These are phyloP conservation scores for Drosophila mulleri DNA, from an alignment of 2,888 invertebrate genomes.

Conservation along the genomic window DNA sequence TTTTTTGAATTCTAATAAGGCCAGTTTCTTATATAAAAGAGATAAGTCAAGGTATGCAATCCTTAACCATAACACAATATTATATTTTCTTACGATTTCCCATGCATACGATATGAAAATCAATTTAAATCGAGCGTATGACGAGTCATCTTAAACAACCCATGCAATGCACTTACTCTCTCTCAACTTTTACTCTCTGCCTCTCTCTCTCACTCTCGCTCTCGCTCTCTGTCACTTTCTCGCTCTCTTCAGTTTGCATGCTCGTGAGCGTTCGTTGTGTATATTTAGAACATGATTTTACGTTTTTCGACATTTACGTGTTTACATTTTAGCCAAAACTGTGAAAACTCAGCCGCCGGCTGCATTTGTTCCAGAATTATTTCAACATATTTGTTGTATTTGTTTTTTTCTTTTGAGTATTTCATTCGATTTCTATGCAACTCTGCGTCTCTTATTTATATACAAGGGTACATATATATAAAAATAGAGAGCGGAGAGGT, in stretches of 20 bases:
- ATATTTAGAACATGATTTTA: constrained; percentile 80
- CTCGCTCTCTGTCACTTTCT: background rate
- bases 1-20: background rate
- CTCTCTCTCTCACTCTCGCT: constrained; percentile 21
- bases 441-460: constrained; percentile 14
- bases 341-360: constrained; percentile 66
- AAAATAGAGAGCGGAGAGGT: background rate
- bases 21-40: background rate
- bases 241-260: background rate
- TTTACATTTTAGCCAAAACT: constrained; percentile 70
- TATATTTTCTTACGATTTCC: constrained; percentile 1
- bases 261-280: constrained; percentile 46
- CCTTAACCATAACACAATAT: background rate
- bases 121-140: constrained; percentile 57
- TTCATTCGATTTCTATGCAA: constrained; percentile 34
- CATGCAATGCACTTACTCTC: constrained; percentile 47
- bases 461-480: constrained; percentile 2
- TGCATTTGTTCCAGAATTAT: constrained; percentile 76
- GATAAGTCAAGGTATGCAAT: constrained; percentile 12
- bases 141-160: constrained; percentile 32
- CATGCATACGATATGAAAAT: constrained; percentile 46
- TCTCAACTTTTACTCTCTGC: constrained; percentile 13
- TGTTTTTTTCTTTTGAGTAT: constrained; percentile 6
- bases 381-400: constrained; percentile 25
- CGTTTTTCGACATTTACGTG: constrained; percentile 64